phyloP scores from a whole-genome alignment of 2,888 invertebrate species.

The Iselma pallidipennis region DNA sequence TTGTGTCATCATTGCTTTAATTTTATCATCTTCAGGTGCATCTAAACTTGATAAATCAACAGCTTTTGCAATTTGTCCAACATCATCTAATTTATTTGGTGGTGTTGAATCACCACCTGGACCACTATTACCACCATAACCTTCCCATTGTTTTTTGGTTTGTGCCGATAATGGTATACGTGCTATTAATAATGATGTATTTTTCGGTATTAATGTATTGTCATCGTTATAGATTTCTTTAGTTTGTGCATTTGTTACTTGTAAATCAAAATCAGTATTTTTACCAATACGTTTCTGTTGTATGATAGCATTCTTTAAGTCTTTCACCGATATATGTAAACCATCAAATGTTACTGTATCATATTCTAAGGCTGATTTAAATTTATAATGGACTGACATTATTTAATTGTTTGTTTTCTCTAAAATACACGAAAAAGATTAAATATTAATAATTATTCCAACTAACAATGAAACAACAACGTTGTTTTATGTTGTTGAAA shows the following conservation, averaged over 20 bases:
- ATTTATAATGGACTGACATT: constrained; percentile 98
- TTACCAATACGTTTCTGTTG: constrained; percentile 94
- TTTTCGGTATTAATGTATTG: constrained; percentile 91
- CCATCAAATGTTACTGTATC: constrained; percentile 98
- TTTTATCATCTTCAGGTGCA: constrained; percentile 96
- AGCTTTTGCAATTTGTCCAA: constrained; percentile 64
- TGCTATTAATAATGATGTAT: constrained; percentile 94
- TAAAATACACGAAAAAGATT: not conserved
- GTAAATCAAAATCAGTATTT: constrained; percentile 92
- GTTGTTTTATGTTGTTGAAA: not conserved
- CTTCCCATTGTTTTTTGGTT: constrained; percentile 72
- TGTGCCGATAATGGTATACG: constrained; percentile 85
- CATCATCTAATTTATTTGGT: constrained; percentile 51
- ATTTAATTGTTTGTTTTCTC: not conserved
- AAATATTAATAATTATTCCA: too few species aligned
- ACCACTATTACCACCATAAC: constrained; percentile 48
- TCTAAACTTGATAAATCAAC: constrained; percentile 88
- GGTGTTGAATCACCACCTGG: constrained; percentile 57
- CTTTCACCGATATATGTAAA: constrained; percentile 91
- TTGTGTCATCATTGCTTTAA: constrained; percentile 96
- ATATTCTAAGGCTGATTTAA: constrained; percentile 94
- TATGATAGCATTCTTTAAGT: constrained; percentile 92
- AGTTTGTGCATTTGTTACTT: constrained; percentile 96
- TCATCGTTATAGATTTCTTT: constrained; percentile 96
- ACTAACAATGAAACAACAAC: too few species aligned